phyloP scores from a whole-genome alignment of 2,113 vertebrate species.

The Aptenodytes patagonicus region DNA sequence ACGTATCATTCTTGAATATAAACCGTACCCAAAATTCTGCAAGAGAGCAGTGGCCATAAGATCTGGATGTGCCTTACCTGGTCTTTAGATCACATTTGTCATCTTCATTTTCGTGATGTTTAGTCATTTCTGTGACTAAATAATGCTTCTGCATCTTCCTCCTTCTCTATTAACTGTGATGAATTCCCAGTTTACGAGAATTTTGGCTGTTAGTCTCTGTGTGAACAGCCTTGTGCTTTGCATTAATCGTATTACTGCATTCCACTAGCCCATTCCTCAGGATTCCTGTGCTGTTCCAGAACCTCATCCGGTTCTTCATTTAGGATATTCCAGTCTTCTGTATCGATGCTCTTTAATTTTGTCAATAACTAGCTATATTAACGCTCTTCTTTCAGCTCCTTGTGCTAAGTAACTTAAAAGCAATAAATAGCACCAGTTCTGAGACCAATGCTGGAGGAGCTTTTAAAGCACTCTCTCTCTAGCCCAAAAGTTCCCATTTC shows the following conservation, averaged over 20 bases:
- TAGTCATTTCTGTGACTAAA: not conserved
- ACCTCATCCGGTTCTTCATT: not conserved
- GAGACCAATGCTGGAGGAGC: not conserved
- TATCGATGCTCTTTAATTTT: not conserved
- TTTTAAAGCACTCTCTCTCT: not conserved
- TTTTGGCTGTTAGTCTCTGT: not conserved
- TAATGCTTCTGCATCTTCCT: not conserved
- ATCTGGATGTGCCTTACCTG: not conserved
- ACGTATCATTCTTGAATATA: not conserved
- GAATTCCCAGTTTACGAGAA: not conserved
- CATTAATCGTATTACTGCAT: conserved; percentile 15
- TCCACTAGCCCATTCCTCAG: not conserved
- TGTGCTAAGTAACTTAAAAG: not conserved
- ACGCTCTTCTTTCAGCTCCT: not conserved
- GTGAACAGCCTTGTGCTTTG: conserved; percentile 5
- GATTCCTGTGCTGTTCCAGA: not conserved
- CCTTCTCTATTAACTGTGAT: not conserved
- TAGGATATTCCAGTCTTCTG: not conserved
- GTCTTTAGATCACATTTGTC: not conserved
- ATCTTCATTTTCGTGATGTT: not conserved
- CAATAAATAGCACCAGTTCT: not conserved
- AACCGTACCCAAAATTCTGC: not conserved
- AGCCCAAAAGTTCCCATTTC: not conserved
- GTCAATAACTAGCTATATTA: not conserved
- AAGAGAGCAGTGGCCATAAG: not conserved